A percentile compares a stretch with the other conserved stretches of the same genome.
These are phyloP conservation scores for Natrix natrix DNA, from an alignment of 2,797 vertebrate genomes.

Conservation along the genomic window DNA sequence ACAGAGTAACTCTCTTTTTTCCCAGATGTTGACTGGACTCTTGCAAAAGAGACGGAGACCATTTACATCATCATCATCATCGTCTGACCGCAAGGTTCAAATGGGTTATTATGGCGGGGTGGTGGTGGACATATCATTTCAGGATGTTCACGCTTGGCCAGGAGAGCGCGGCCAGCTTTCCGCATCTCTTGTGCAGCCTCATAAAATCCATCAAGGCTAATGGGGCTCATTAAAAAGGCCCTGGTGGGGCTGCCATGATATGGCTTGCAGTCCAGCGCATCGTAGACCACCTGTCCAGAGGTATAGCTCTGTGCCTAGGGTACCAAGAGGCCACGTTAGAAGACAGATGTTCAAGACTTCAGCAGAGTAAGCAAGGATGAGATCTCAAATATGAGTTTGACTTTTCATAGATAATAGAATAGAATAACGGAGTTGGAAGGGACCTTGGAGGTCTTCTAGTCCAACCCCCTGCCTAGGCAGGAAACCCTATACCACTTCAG, in stretches of 20 bases:
- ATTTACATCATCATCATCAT: background rate
- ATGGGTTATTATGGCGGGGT: background rate
- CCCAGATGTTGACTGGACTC: background rate
- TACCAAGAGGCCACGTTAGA: background rate
- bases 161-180: background rate
- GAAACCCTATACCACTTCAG: too few relatives aligned
- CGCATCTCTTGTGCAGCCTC: background rate
- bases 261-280: background rate
- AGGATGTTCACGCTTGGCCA: background rate
- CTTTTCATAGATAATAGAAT: background rate
- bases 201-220: background rate
- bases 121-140: background rate
- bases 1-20: background rate
- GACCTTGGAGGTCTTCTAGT: too few relatives aligned
- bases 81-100: background rate
- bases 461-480: too few relatives aligned
- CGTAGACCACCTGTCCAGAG: background rate
- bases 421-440: too few relatives aligned
- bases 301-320: background rate
- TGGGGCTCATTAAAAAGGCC: background rate
- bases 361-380: background rate
- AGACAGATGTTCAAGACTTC: background rate
- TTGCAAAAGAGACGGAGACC: background rate
- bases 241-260: background rate
- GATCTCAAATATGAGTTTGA: background rate